These are phyloP conservation scores for Sylvia atricapilla DNA, from an alignment of 2,113 vertebrate species.

Conservation along the genomic window DNA sequence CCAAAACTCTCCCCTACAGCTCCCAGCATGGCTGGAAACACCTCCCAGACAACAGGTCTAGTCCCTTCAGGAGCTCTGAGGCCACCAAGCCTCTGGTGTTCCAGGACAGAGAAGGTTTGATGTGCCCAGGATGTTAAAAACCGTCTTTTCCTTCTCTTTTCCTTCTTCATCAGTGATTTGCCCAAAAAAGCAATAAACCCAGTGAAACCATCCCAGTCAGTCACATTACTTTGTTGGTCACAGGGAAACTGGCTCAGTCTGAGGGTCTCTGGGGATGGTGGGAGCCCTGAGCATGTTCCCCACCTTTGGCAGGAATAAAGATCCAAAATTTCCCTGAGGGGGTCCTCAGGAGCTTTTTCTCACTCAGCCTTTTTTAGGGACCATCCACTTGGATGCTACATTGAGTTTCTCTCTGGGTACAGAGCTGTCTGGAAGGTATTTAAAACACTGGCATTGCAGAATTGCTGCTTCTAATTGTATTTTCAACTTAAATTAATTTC, in stretches of 20 bases:
- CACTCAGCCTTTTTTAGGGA: background rate
- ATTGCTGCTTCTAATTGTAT: background rate
- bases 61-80: background rate
- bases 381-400: background rate
- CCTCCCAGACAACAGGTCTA: background rate
- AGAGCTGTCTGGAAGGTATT: background rate
- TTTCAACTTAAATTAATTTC: constrained; percentile 38
- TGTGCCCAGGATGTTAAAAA: background rate
- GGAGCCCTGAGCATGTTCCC: background rate
- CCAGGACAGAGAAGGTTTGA: background rate
- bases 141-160: background rate
- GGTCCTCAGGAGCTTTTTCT: background rate
- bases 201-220: background rate
- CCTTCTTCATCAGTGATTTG: background rate
- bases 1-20: background rate
- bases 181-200: background rate
- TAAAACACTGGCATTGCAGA: background rate
- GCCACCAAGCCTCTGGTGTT: background rate
- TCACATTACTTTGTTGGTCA: background rate
- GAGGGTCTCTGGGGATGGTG: background rate
- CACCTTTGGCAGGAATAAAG: background rate
- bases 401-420: background rate
- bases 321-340: background rate
- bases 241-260: background rate
- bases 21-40: background rate